Percentiles rank a stretch among this genome's conserved stretches.
phyloP scores from a whole-genome alignment of 2,888 invertebrate species.

The Lasioglossum morio region DNA sequence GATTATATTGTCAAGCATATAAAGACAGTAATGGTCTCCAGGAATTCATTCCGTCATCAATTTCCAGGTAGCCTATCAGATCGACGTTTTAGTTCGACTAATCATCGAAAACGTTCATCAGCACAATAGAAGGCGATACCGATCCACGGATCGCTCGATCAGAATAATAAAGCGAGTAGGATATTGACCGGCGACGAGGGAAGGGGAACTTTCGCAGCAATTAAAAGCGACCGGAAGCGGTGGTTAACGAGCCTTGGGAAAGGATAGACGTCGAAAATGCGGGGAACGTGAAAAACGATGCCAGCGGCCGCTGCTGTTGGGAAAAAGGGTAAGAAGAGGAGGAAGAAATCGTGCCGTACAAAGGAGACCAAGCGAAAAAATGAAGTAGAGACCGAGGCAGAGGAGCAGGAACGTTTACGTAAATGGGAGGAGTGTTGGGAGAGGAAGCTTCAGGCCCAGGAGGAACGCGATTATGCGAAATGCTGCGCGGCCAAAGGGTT shows the following conservation, averaged over 20 bases:
- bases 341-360: slow-evolving; percentile 21
- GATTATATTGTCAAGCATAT: background rate
- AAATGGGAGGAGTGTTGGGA: slow-evolving; percentile 70
- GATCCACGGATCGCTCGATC: slow-evolving; percentile 16
- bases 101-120: background rate
- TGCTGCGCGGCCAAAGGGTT: slow-evolving; percentile 60
- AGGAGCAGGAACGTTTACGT: slow-evolving; percentile 57
- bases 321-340: slow-evolving; percentile 23
- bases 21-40: background rate
- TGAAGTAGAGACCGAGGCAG: background rate
- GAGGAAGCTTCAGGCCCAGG: slow-evolving; percentile 56
- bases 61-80: slow-evolving; percentile 13
- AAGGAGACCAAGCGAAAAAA: background rate
- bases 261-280: slow-evolving; percentile 39
- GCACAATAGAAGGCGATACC: slow-evolving; percentile 34
- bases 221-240: slow-evolving; percentile 43
- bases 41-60: background rate
- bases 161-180: slow-evolving; percentile 2
- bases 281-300: background rate
- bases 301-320: slow-evolving; percentile 6
- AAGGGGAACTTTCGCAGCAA: slow-evolving; percentile 28
- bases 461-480: slow-evolving; percentile 60
- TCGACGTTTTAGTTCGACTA: background rate
- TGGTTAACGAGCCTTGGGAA: slow-evolving; percentile 31
- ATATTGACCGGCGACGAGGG: background rate